Conservation (phyloP, 2,888 invertebrate species). For the Orchesellides sinensis region DNA sequence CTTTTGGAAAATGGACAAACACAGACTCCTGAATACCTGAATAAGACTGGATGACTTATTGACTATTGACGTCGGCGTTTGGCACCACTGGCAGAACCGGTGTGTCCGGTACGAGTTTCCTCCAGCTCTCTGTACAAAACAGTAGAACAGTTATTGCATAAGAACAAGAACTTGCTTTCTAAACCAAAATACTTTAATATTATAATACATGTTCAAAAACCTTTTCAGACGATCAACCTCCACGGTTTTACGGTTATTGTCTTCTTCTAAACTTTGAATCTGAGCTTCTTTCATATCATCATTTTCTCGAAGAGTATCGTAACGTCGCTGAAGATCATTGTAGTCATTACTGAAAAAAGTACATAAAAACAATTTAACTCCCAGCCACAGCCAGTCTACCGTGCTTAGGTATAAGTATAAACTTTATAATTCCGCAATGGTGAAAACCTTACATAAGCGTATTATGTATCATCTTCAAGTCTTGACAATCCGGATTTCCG, state of each 20-base stretch:
- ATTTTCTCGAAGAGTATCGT: slow-evolving; percentile 32
- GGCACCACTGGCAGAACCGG: neutral
- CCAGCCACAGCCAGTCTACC: neutral
- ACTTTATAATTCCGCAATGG: neutral
- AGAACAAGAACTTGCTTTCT: neutral
- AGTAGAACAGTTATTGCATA: no score
- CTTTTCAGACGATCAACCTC: slow-evolving; percentile 39
- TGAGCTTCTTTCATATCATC: slow-evolving; percentile 45
- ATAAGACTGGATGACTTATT: neutral
- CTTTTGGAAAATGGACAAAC: neutral
- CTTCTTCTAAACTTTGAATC: slow-evolving; percentile 55
- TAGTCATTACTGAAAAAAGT: slow-evolving; percentile 61
- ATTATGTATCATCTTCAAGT: slow-evolving; percentile 48
- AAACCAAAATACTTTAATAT: neutral
- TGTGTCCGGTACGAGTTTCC: neutral
- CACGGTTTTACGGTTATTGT: neutral
- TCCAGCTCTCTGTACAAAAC: slow-evolving; percentile 10
- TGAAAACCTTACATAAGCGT: slow-evolving; percentile 57
- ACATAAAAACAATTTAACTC: neutral
- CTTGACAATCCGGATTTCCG: slow-evolving; percentile 5
- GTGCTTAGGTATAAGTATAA: neutral
- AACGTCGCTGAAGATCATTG: slow-evolving; percentile 56
- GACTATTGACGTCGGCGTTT: slow-evolving; percentile 12
- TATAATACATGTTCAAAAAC: slow-evolving; percentile 9
- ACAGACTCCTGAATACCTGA: neutral